Conservation (phyloP, 2,113 vertebrate genomes). For the Sphaerodactylus townsendi region DNA sequence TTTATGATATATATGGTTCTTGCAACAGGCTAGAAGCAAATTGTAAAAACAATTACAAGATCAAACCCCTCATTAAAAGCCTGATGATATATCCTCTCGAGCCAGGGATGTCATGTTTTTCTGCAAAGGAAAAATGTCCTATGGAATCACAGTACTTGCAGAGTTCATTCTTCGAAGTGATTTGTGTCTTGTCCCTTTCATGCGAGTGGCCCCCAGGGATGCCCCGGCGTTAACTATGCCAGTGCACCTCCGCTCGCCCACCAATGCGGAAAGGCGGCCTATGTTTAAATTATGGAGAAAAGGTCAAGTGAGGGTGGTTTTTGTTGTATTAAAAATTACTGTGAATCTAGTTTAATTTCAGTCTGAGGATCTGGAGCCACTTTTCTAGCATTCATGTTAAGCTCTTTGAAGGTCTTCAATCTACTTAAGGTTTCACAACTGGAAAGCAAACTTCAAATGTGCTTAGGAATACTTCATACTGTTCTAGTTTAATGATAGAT, state of each 20-base stretch:
- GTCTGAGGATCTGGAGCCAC: neutral
- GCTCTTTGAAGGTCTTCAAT: neutral
- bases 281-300: neutral
- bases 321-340: neutral
- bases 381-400: neutral
- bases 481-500: neutral
- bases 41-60: too few relatives aligned
- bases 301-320: neutral
- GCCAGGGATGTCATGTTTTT: too few relatives aligned
- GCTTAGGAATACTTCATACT: neutral
- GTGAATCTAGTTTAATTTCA: neutral
- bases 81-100: too few relatives aligned
- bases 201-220: too few relatives aligned
- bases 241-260: too few relatives aligned
- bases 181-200: too few relatives aligned
- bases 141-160: neutral
- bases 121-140: too few relatives aligned
- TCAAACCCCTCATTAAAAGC: too few relatives aligned
- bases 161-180: neutral
- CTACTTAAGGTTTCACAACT: neutral
- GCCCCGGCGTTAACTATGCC: too few relatives aligned
- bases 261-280: too few relatives aligned
- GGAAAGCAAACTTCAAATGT: neutral
- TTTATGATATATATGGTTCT: too few relatives aligned
- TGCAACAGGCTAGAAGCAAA: too few relatives aligned